These are phyloP conservation scores for Etia nguti DNA, from an alignment of 2,113 vertebrate genomes.

Conservation along the genomic window DNA sequence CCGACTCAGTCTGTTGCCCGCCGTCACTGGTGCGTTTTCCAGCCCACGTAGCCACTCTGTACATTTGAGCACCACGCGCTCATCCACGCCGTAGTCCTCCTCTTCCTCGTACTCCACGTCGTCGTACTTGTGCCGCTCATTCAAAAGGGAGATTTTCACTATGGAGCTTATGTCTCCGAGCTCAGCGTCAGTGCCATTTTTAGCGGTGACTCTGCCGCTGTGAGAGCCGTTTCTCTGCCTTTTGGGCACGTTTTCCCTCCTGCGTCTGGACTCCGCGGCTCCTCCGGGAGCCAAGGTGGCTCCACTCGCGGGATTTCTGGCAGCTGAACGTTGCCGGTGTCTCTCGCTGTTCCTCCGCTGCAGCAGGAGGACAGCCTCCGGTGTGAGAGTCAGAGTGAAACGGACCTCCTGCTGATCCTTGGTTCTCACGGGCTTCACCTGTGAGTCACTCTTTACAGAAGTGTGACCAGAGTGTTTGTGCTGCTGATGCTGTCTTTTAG, in stretches of 20 bases:
- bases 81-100: conserved; percentile 61
- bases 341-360: conserved; percentile 75
- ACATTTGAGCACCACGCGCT: conserved; percentile 79
- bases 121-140: conserved; percentile 79
- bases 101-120: conserved; percentile 84
- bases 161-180: conserved; percentile 54
- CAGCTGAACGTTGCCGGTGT: conserved; percentile 18
- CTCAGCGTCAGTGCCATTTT: background rate
- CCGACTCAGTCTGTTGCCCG: background rate
- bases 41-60: conserved; percentile 85
- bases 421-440: background rate
- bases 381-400: conserved; percentile 75
- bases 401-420: conserved; percentile 14
- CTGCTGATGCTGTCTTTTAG: background rate
- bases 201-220: background rate
- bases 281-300: background rate
- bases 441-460: background rate
- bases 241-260: conserved; percentile 23
- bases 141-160: conserved; percentile 80
- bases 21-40: conserved; percentile 63
- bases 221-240: conserved; percentile 6
- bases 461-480: background rate
- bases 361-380: conserved; percentile 75
- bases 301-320: background rate
- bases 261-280: background rate